Evolutionary conservation across 2,113 vertebrate genomes (phyloP), one percentile per base, ranked within the genome.

Genomic region (Crypturellus undulatus): DNA sequence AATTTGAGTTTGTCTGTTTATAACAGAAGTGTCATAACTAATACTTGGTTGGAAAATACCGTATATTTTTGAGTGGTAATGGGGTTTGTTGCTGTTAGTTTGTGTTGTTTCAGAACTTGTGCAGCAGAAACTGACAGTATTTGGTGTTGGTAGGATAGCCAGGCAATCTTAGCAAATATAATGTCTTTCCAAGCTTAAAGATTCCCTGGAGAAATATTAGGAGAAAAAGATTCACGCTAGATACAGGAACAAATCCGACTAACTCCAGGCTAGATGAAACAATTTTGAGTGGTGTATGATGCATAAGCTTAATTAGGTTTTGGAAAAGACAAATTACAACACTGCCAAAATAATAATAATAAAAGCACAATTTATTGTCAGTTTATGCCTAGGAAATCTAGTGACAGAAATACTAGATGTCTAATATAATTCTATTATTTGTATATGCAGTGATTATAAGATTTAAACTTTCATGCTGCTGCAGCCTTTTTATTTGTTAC

Each of bases 221-320:
- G 47, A 93, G 71, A 82, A 89, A 93, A 94, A 92, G 65, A 88
- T 49, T 89, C n/a, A 65, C 62, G 38, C 51, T 90, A 71, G 65
- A 60, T 49, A 65, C 25, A 5, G 60, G 75, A 93, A 92, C 84
- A 95, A 93, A 96, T 96, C 93, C 92, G 87, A 34, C 84, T 89
- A 75, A 96, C 86, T 96, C 85, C 68, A 67, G 42, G 80, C 90
- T 84, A 82, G 75, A 90, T 71, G 70, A 79, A 95, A 73, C 71
- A 82, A 8, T 77, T 94, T 69, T 84, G 83, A 96, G 77, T 84
- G 43, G 26, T 45, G 52, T n/a, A n/a, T 88, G 73, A 91, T 94
- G 34, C 85, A 92, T 62, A 82, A 90, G 25, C 63, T 75, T 96
- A 94, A 95, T 96, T 95, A 85, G 69, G 52, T 94, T 97, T 95